Evolutionary conservation across 2,888 invertebrate species (phyloP).

Genomic region (Scaptomyza parva): DNA sequence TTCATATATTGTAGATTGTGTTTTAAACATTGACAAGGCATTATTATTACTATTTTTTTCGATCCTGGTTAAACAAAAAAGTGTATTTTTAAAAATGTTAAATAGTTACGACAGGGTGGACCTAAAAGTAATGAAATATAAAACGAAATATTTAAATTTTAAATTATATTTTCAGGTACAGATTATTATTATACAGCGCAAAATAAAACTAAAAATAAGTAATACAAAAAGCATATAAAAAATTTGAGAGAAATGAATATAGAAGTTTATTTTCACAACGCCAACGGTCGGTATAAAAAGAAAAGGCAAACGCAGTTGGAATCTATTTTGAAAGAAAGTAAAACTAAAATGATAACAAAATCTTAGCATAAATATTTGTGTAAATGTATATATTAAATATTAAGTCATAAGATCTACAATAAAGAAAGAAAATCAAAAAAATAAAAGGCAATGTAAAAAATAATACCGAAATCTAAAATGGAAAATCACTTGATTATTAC

Average conservation of each 20-base stretch:
- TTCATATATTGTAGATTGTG: slow-evolving; percentile 43
- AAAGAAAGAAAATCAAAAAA: neutral
- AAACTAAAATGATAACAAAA: slow-evolving; percentile 33
- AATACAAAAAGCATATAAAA: neutral
- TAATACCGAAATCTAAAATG: slow-evolving; percentile 27
- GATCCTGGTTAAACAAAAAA: slow-evolving; percentile 4
- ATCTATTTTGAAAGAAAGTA: slow-evolving; percentile 35
- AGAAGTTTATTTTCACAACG: slow-evolving; percentile 44
- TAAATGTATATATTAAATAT: slow-evolving; percentile 45
- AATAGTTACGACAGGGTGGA: too few species aligned
- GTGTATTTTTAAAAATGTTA: neutral
- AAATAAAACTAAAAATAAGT: neutral
- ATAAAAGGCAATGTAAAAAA: slow-evolving; percentile 56
- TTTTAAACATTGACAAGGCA: neutral
- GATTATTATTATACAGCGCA: slow-evolving; percentile 5
- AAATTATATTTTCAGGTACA: slow-evolving; percentile 24
- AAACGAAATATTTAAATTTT: neutral
- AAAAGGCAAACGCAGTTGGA: slow-evolving; percentile 35
- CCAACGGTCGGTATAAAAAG: slow-evolving; percentile 24
- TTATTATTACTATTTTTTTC: slow-evolving; percentile 27
- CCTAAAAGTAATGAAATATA: too few species aligned
- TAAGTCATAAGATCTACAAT: slow-evolving; percentile 33
- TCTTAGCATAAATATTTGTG: slow-evolving; percentile 58
- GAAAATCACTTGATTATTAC: slow-evolving; percentile 24
- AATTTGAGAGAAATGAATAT: slow-evolving; percentile 14